phyloP scores from a whole-genome alignment of 2,797 vertebrate species.

The Pseudomugil gertrudae region DNA sequence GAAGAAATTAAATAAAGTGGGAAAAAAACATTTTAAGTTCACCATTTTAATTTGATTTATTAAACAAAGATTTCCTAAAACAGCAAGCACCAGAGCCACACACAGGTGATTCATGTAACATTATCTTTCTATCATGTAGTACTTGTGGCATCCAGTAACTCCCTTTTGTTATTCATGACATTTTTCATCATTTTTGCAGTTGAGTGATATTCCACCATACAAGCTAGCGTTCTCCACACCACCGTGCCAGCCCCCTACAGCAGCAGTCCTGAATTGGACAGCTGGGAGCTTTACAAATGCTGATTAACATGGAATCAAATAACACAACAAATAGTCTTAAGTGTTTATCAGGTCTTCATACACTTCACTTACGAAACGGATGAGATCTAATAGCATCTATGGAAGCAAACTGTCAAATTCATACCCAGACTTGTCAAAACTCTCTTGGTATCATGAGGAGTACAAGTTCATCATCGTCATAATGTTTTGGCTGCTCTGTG shows the following conservation, averaged over 20 bases:
- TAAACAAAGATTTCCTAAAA: not conserved
- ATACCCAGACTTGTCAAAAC: not conserved
- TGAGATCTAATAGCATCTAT: not conserved
- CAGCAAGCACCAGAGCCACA: not conserved
- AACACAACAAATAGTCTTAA: not conserved
- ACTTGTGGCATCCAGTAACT: not conserved
- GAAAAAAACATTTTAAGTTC: not conserved
- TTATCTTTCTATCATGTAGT: not conserved
- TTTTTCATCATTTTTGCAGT: not conserved
- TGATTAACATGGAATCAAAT: not conserved
- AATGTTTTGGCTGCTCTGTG: not conserved
- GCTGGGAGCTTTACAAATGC: not conserved
- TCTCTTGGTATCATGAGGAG: not conserved
- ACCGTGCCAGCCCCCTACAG: too few relatives aligned
- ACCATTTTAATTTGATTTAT: too few relatives aligned
- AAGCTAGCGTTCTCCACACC: too few relatives aligned
- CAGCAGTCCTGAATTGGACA: not conserved
- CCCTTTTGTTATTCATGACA: not conserved
- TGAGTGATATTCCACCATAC: not conserved
- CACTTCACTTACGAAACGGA: not conserved
- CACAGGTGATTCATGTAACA: not conserved
- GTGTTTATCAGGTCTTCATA: not conserved
- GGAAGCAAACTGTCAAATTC: too few relatives aligned
- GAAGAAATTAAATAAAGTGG: not conserved
- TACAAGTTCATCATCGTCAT: not conserved